Base-by-base conservation (phyloP, 1,140 invertebrate species). In the Drosophila littoralis region DNA sequence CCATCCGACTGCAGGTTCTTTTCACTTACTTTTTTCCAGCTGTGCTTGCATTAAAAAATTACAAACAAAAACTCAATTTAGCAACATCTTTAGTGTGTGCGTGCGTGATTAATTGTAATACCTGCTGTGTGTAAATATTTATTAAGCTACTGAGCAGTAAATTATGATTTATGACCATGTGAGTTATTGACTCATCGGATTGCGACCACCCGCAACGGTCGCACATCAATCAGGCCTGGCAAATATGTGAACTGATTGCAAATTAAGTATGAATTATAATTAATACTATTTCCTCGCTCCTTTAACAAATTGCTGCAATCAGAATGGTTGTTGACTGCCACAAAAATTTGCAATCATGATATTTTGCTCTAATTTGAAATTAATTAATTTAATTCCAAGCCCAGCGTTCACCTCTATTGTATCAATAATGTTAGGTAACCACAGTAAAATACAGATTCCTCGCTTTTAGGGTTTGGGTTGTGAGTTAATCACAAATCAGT, bases 131-230 rank as follows among this genome's bases (percentile, higher is more conserved):
- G 64, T 54, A 81, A 82, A 88, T 82, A 82, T 86, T 79, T 88
- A 83, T 68, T 36, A 33, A 52, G 57, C 22, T 52, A 42, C 17
- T 46, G 67, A 57, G 48, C 51, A 52, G 45, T 52, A 82, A 76
- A 81, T 86, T 82, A 81, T 86, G 82, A 86, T 88, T 86, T 86
- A 86, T 83, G 76, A 45, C 22, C 51, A 57, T 36, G 28, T 73
- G 22, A 70, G 66, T 51, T 55, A 48, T 64, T 81, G 36, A 52
- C 48, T 65, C 12, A 12, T 58, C 15, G 13, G 35, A 28, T 36
- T 52, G 7, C 28, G 33, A 28, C 42, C 45, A 28, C 22, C 22
- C 22, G 22, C 22, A 28, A 28, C 4, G 28, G 17, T 54, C 13
- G 38, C 60, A 36, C 58, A 55, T 65, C 60, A 73, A 73, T 68